phyloP scores from a whole-genome alignment of 2,888 invertebrate species.

The Tigriopus californicus region DNA sequence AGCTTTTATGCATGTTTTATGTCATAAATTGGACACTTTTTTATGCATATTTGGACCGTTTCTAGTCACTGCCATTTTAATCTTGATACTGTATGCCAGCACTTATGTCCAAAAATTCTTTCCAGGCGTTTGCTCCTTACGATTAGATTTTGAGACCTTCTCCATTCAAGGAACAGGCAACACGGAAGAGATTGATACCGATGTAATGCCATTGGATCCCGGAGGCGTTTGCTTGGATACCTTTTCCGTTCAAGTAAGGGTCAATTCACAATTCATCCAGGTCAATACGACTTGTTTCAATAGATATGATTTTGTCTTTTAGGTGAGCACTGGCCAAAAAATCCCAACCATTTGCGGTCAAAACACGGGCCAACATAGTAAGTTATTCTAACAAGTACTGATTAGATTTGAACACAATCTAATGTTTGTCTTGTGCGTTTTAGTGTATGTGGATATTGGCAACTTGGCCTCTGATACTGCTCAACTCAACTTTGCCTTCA shows the following conservation, averaged over 20 bases:
- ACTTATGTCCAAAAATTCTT: too few relatives aligned
- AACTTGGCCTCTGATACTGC: neutral
- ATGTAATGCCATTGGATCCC: too few relatives aligned
- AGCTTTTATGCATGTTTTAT: too few relatives aligned
- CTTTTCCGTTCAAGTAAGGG: neutral
- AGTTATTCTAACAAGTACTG: neutral
- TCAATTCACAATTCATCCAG: too few relatives aligned
- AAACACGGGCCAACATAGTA: conserved; percentile 6
- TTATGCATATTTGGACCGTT: too few relatives aligned
- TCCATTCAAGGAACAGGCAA: neutral
- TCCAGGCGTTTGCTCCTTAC: neutral
- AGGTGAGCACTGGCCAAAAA: neutral
- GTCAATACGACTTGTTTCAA: neutral
- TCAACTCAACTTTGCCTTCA: neutral
- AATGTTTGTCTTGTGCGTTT: neutral
- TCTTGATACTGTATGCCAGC: too few relatives aligned
- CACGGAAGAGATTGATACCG: neutral
- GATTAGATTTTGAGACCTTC: neutral
- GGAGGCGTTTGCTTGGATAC: neutral
- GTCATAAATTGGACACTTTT: too few relatives aligned
- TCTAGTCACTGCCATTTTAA: too few relatives aligned
- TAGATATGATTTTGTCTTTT: neutral
- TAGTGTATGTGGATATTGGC: conserved; percentile 1
- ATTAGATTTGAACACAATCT: neutral
- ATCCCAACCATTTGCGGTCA: neutral